phyloP scores from a whole-genome alignment of 2,797 vertebrate genomes.

The Coendou prehensilis region DNA sequence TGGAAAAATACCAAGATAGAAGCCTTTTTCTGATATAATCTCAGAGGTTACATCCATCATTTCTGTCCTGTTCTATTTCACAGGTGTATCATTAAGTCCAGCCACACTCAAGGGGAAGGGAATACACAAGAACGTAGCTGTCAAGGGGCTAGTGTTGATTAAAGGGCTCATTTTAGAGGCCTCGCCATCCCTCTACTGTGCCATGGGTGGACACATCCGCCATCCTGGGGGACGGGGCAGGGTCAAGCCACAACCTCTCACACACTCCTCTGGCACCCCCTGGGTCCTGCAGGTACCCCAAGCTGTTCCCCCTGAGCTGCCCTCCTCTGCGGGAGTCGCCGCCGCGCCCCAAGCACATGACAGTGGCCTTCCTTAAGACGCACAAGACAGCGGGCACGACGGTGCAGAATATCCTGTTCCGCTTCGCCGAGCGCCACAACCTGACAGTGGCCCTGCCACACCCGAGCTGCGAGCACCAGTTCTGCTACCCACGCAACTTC shows the following conservation, averaged over 20 bases:
- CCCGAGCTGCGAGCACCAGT: conserved; percentile 92
- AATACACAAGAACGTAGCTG: background rate
- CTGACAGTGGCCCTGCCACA: conserved; percentile 93
- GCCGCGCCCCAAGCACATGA: conserved; percentile 90
- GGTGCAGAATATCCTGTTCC: conserved; percentile 95
- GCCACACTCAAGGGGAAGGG: background rate
- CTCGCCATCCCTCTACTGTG: background rate
- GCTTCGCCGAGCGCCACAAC: conserved; percentile 94
- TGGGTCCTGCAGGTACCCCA: conserved; percentile 89
- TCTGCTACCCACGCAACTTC: conserved; percentile 94
- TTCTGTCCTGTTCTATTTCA: conserved; percentile 5
- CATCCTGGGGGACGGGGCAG: background rate
- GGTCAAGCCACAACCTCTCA: background rate
- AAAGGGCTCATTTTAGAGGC: background rate
- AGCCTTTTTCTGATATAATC: background rate
- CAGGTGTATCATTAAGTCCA: background rate
- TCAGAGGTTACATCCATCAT: background rate
- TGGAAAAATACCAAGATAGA: background rate
- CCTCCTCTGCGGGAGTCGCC: conserved; percentile 84
- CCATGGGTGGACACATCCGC: background rate
- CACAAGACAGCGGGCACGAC: conserved; percentile 95
- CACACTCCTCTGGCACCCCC: background rate
- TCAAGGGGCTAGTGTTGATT: background rate
- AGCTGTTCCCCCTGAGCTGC: conserved; percentile 88
- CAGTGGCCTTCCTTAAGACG: conserved; percentile 94